Conservation (phyloP, 2,888 invertebrate genomes). For the Philaethria dido region DNA sequence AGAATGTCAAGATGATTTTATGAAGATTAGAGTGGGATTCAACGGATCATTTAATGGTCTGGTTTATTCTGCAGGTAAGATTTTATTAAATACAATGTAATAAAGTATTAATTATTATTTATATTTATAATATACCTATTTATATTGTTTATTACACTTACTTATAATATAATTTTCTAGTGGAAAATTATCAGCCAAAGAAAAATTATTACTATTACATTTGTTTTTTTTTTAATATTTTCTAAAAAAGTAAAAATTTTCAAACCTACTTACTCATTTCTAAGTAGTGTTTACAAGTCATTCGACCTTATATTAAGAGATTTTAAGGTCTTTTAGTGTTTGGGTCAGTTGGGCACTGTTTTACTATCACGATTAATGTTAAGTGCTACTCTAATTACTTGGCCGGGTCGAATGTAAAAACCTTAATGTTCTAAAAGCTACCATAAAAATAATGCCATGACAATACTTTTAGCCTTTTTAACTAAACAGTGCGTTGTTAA, state of each 20-base stretch:
- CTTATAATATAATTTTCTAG: neutral
- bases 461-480: neutral
- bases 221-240: neutral
- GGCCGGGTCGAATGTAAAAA: constrained; percentile 1
- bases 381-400: constrained; percentile 6
- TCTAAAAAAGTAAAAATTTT: neutral
- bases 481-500: too few species aligned
- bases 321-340: neutral
- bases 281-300: neutral
- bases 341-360: constrained; percentile 7
- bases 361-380: neutral
- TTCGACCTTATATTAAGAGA: neutral
- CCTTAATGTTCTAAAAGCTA: neutral
- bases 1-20: constrained; percentile 97
- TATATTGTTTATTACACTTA: too few species aligned
- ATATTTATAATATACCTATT: too few species aligned
- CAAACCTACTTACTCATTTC: neutral
- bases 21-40: constrained; percentile 96
- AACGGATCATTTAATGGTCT: constrained; percentile 95
- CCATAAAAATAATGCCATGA: neutral
- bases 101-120: too few species aligned
- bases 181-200: constrained; percentile 11
- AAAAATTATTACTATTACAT: neutral
- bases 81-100: constrained; percentile 14
- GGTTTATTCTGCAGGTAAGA: constrained; percentile 94